Evolutionary conservation across 2,888 invertebrate species (phyloP), one percentile per base, ranked within the genome.

Genomic region (Trypoxylon attenuatum): DNA sequence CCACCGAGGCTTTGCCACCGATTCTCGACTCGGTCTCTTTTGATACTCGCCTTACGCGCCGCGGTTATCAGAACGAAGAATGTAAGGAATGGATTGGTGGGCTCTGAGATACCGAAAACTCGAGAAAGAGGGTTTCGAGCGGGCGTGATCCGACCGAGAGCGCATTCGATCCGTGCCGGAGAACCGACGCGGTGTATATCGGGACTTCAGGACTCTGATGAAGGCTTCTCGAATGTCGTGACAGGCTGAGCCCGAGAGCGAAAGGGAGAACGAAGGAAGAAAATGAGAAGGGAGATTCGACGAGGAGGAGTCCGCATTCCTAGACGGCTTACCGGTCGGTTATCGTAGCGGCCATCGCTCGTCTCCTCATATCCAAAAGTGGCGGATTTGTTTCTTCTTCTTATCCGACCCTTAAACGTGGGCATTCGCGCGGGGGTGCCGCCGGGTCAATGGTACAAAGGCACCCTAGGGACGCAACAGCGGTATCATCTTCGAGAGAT

Each of bases 361-460:
- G 57, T 65, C 73, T 71, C 68, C 68, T 68, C 68, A 64, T 70
- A 78, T 64, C 72, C 70, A 62, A 80, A 85, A 82, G 77, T 84
- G 78, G 81, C 76, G 81, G 84, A 85, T 84, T 84, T 84, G 81
- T 83, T 84, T 84, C 81, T 81, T 75, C 73, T 60, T 77, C 78
- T 80, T 81, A 78, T 81, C 78, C 69, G 69, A 62, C 69, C 73
- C 63, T 75, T 41, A 43, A 59, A 53, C 60, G 61, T 59, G 63
- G 71, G 45, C 64, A 54, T 47, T 70, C 56, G 70, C 62, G 74
- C 58, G 63, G 58, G 66, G 75, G 58, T 61, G 63, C 63, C 58
- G 3, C 33, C 13, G 54, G 60, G 41, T 43, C 59, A 50, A 15
- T 22, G 61, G 39, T 52, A 72, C 62, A 74, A 73, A 69, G 66